phyloP scores from a whole-genome alignment of 2,113 vertebrate species.

The Urocolius indicus region DNA sequence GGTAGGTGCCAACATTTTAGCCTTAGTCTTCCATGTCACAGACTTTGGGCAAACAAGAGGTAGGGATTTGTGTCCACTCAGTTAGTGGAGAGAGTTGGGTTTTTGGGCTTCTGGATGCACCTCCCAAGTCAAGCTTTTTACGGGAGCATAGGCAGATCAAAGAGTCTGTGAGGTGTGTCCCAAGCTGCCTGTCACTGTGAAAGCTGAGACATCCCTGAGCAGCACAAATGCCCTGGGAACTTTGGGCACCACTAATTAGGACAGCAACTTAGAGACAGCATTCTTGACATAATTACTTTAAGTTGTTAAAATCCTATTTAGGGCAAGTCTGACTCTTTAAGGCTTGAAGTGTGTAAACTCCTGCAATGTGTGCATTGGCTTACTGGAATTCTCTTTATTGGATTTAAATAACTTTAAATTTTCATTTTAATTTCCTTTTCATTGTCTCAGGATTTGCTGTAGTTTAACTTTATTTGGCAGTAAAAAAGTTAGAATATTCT shows the following conservation, averaged over 20 bases:
- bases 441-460: background rate
- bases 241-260: background rate
- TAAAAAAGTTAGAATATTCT: background rate
- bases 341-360: background rate
- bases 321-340: background rate
- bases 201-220: background rate
- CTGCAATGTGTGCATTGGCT: background rate
- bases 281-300: background rate
- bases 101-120: background rate
- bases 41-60: background rate
- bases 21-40: background rate
- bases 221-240: background rate
- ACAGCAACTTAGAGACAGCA: background rate
- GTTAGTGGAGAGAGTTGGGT: background rate
- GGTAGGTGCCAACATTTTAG: background rate
- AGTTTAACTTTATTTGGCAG: background rate
- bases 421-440: background rate
- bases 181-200: background rate
- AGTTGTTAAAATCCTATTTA: background rate
- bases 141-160: background rate
- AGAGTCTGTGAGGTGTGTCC: rapidly evolving
- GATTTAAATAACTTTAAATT: background rate
- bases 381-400: background rate
- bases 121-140: background rate
- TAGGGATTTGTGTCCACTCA: background rate